Base-by-base conservation (phyloP, 2,113 vertebrate genomes). In the Dissostichus mawsoni region DNA sequence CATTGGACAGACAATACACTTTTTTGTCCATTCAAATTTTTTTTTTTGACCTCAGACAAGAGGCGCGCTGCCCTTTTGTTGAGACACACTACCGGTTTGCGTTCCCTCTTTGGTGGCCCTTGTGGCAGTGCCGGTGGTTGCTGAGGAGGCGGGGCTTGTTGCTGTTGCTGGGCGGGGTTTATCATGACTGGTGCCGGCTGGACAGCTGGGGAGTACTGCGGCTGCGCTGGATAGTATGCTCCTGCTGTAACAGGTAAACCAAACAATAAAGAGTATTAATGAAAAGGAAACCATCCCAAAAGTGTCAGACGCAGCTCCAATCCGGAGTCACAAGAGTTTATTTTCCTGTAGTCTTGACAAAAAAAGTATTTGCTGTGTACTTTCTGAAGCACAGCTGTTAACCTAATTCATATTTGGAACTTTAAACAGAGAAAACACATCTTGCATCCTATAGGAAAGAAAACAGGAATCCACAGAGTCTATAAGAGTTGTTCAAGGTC, bases 191-290 rank as follows among this genome's bases (percentile, higher is more conserved):
- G 93, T 8, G 97, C 76, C 8, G 96, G 53, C 61, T 97, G 96
- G 79, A 98, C 98, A 64, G 96, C 92, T 1, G 95, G 74, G 0
- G 96, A 90, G 93, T 98, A 99, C 87, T 96, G 97, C 66, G 97
- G 95, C 81, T 97, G 96, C 0, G 98, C 95, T 16, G 98, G 96
- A 87, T 98, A 99, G 89, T 98, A 99, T 11, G 98, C 95, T 81
- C 96, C 98, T 79, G 97, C 96, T 98, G 87, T n/a, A 85, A 78
- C 29, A 48, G 59, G 5, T 74, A 45, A 78, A 67, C n/a, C 1
- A 78, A 67, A 61, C 74, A 51, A 55, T 0, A 0, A 13, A 61
- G 8, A 72, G 11, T 12, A 65, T 56, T 3, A 23, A 33, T 59
- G 14, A 62, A 51, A 48, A 29, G 3, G 45, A 59, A 64, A 44